Conservation (phyloP, 2,888 invertebrate genomes). For the Adelphocoris suturalis region DNA sequence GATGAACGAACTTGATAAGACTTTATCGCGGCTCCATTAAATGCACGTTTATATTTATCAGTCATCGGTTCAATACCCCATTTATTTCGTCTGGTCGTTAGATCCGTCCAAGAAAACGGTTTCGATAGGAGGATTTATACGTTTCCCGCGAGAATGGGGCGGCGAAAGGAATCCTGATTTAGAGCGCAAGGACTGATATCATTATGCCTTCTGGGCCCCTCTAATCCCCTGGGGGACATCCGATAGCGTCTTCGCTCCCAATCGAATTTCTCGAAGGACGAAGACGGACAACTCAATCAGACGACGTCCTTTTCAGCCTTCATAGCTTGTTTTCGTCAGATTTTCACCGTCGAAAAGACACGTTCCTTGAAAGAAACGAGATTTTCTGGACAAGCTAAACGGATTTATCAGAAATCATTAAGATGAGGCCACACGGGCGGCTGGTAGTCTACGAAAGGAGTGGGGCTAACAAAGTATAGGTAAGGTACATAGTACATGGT, state of each 20-base stretch:
- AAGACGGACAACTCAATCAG: slow-evolving; percentile 29
- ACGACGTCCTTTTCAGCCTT: slow-evolving; percentile 35
- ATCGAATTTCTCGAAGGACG: slow-evolving; percentile 60
- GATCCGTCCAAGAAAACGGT: background rate
- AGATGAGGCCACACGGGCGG: no score
- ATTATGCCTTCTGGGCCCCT: background rate
- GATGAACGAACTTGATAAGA: background rate
- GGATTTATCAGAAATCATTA: no score
- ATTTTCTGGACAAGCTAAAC: no score
- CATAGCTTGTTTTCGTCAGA: slow-evolving; percentile 1
- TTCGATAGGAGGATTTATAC: slow-evolving; percentile 5
- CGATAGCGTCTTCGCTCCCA: slow-evolving; percentile 61
- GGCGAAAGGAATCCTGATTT: background rate
- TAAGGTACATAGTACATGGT: no score
- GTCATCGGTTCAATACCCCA: background rate
- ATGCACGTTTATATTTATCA: background rate
- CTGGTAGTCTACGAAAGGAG: no score
- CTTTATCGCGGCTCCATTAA: background rate
- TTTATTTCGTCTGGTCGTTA: slow-evolving; percentile 30
- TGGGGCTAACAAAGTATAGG: no score
- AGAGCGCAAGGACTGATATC: slow-evolving; percentile 24
- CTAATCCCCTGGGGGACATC: slow-evolving; percentile 41
- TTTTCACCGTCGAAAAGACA: background rate
- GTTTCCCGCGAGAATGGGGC: slow-evolving; percentile 1
- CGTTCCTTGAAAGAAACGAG: no score